Percentiles rank a stretch among this genome's conserved stretches.
Conservation (phyloP, 2,797 vertebrate species). For the Taenioides sp. region DNA sequence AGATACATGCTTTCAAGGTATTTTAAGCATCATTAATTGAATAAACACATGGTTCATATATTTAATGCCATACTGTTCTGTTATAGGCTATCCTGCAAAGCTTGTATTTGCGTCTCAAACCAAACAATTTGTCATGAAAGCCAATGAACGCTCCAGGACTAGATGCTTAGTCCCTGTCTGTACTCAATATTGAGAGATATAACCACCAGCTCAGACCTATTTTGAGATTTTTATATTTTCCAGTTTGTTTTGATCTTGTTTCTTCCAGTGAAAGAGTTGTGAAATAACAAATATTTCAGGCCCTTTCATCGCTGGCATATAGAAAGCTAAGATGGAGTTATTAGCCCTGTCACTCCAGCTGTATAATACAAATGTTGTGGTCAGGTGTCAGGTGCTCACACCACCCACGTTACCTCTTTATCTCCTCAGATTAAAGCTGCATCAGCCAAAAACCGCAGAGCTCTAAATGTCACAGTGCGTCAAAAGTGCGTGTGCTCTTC, state of each 20-base stretch:
- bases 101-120: neutral
- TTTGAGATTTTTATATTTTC: neutral
- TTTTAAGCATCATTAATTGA: too few species aligned
- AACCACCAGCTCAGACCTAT: neutral
- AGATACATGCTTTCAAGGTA: too few species aligned
- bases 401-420: constrained; percentile 36
- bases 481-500: constrained; percentile 52
- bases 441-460: constrained; percentile 40
- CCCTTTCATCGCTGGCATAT: constrained; percentile 32
- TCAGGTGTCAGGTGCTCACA: constrained; percentile 27
- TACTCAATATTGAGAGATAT: neutral
- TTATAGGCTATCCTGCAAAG: neutral
- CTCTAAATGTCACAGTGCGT: constrained; percentile 49
- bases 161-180: too few species aligned
- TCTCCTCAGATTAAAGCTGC: constrained; percentile 49
- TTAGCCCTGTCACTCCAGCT: constrained; percentile 57
- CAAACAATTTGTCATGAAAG: neutral
- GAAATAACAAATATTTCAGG: neutral
- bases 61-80: too few species aligned
- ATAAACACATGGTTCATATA: too few species aligned
- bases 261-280: neutral
- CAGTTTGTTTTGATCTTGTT: neutral
- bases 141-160: neutral
- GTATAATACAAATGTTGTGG: constrained; percentile 18
- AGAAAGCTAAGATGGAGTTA: constrained; percentile 50